Evolutionary conservation across 2,113 vertebrate genomes (phyloP), one percentile per base, ranked within the genome.

Genomic region (Condylura cristata): DNA sequence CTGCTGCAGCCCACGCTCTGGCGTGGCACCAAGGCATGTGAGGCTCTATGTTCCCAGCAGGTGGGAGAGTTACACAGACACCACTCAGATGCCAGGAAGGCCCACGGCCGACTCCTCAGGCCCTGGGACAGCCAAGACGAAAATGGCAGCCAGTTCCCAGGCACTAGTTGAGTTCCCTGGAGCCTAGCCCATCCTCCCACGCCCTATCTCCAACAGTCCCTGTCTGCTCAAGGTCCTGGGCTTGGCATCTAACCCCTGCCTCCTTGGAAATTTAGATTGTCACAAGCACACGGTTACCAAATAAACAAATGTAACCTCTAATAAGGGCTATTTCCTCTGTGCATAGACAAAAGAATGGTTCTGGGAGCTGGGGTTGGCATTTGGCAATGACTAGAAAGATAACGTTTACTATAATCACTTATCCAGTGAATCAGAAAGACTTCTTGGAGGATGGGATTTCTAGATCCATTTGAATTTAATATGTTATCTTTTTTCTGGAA

Each of bases 41-140:
- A 58, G 89, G 89, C 81, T 61, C 81, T 93, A 90, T 95, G 94
- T 96, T 85, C 83, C 92, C 85, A 58, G 44, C 32, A 44, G 82
- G 93, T 96, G 93, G 94, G 86, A 79, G 93, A 91, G 71, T 96
- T 94, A 96, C 96, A 97, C 79, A 97, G 94, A 95, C 65, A 91
- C 20, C 12, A 51, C 46, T 56, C 2, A 0, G 63, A 63, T 94
- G 96, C 97, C 95, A 94, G 66, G 44, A 97, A 75, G 91, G 94
- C 95, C 93, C 87, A 70, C 53, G 60, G 96, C 78, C 24, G 75
- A 92, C 92, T 95, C 96, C 39, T 95, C 94, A 93, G 66, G 68
- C 63, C 88, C 86, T 74, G 80, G 39, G 71, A 87, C 75, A 95
- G 91, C 90, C 93, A 91, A 91, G 65, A 72, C 53, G 51, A 72